phyloP scores from a whole-genome alignment of 2,888 invertebrate genomes.

The Thalpophila matura region DNA sequence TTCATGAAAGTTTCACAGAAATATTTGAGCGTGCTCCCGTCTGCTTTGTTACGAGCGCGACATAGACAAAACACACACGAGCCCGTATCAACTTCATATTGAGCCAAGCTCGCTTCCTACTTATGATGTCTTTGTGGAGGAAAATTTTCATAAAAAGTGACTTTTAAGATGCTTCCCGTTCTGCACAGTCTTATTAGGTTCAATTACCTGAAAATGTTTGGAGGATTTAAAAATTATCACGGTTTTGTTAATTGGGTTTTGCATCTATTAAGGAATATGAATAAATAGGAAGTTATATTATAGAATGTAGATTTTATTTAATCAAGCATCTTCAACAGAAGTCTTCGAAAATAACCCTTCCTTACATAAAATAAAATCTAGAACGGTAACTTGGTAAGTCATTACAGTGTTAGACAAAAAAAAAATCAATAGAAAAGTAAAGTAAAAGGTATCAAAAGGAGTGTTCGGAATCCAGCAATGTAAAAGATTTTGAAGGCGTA shows the following conservation, averaged over 20 bases:
- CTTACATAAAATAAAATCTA: not conserved
- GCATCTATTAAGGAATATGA: too few species aligned
- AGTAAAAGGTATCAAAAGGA: slow-evolving; percentile 36
- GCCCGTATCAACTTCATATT: slow-evolving; percentile 71
- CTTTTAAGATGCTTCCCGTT: slow-evolving; percentile 30
- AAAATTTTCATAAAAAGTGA: slow-evolving; percentile 48
- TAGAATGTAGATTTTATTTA: not conserved
- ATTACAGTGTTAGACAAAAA: slow-evolving; percentile 16
- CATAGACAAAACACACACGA: slow-evolving; percentile 74
- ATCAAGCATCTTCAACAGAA: not conserved
- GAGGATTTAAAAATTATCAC: not conserved
- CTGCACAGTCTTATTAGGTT: slow-evolving; percentile 19
- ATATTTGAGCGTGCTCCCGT: slow-evolving; percentile 83
- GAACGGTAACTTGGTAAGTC: not conserved
- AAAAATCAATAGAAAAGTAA: slow-evolving; percentile 16
- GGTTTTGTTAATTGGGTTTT: not conserved
- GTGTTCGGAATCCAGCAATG: slow-evolving; percentile 17
- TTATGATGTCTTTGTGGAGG: slow-evolving; percentile 64
- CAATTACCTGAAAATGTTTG: not conserved
- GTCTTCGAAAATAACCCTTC: not conserved
- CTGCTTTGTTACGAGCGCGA: slow-evolving; percentile 80
- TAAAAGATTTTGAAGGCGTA: slow-evolving; percentile 73
- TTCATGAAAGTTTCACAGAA: slow-evolving; percentile 90
- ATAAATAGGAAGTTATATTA: too few species aligned
- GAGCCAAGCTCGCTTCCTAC: slow-evolving; percentile 66